Percentiles rank a stretch among this genome's conserved stretches.
These are phyloP conservation scores for Drosophila buzzatii DNA, from an alignment of 2,888 invertebrate species.

Conservation along the genomic window DNA sequence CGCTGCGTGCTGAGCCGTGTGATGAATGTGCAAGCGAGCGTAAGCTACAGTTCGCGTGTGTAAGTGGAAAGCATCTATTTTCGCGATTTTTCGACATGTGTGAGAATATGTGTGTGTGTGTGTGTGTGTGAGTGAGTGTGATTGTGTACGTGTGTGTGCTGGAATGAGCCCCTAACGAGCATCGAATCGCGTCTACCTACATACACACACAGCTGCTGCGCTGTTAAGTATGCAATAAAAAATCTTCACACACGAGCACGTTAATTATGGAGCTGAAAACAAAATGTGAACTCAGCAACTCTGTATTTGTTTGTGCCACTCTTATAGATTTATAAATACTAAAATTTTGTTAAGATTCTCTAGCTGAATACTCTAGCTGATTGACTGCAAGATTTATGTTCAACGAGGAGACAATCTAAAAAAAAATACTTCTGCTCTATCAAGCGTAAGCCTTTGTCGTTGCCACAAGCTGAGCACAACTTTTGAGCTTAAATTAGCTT, in stretches of 20 bases:
- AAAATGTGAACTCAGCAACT: constrained; percentile 9
- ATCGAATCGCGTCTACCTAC: constrained; percentile 38
- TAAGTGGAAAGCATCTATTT: constrained; percentile 36
- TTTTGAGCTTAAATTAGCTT: constrained; percentile 55
- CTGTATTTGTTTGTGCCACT: constrained; percentile 10
- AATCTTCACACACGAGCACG: constrained; percentile 76
- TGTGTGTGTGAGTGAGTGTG: constrained; percentile 18
- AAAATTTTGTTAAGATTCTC: neutral
- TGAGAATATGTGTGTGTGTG: constrained; percentile 2
- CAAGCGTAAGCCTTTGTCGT: no score
- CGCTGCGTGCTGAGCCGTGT: constrained; percentile 73
- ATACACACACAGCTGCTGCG: constrained; percentile 11
- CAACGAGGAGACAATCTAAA: no score
- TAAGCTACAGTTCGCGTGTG: constrained; percentile 67
- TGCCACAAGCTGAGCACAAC: neutral
- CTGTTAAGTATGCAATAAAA: constrained; percentile 76
- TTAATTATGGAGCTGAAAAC: constrained; percentile 57
- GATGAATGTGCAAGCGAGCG: constrained; percentile 80
- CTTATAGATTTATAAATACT: neutral
- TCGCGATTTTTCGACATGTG: constrained; percentile 21
- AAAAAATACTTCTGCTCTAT: no score
- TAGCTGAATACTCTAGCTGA: neutral
- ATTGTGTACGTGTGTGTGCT: constrained; percentile 2
- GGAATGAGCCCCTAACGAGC: constrained; percentile 62
- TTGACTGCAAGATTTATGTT: neutral